Evolutionary conservation across 2,113 vertebrate genomes (phyloP).

Genomic region (Alethe castanea): DNA sequence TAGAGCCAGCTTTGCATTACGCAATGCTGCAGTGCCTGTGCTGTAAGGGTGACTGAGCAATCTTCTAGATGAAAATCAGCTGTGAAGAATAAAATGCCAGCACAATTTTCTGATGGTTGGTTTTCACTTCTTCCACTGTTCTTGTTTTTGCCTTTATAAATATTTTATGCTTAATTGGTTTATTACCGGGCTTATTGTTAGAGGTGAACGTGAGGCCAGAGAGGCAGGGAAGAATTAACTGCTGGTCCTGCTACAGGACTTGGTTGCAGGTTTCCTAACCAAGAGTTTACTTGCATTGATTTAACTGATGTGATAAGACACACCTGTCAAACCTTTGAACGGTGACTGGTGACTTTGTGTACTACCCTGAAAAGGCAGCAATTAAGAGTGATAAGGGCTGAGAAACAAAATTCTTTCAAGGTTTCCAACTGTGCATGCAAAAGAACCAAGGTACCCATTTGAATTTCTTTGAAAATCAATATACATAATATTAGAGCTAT

Average conservation of each 20-base stretch:
- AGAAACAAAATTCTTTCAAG: background rate
- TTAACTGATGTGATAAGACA: slow-evolving; percentile 39
- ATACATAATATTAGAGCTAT: background rate
- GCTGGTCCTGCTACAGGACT: background rate
- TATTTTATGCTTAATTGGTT: background rate
- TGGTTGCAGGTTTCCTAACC: background rate
- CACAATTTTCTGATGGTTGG: background rate
- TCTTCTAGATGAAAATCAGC: slow-evolving; percentile 2
- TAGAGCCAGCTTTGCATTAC: slow-evolving; percentile 18
- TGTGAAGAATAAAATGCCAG: slow-evolving; percentile 5
- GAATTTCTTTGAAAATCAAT: background rate
- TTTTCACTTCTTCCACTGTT: background rate
- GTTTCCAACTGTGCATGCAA: background rate
- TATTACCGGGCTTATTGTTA: background rate
- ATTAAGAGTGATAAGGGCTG: background rate
- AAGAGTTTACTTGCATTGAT: background rate
- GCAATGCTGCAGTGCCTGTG: slow-evolving; percentile 29
- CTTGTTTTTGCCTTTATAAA: background rate
- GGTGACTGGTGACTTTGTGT: background rate
- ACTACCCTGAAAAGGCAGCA: background rate
- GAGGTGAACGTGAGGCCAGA: background rate
- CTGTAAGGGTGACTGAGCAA: slow-evolving; percentile 36
- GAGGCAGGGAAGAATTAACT: background rate
- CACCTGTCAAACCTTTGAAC: slow-evolving; percentile 5
- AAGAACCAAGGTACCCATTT: background rate